Base-by-base conservation (phyloP, 1,140 invertebrate species). In the Luehdorfia chinensis region DNA sequence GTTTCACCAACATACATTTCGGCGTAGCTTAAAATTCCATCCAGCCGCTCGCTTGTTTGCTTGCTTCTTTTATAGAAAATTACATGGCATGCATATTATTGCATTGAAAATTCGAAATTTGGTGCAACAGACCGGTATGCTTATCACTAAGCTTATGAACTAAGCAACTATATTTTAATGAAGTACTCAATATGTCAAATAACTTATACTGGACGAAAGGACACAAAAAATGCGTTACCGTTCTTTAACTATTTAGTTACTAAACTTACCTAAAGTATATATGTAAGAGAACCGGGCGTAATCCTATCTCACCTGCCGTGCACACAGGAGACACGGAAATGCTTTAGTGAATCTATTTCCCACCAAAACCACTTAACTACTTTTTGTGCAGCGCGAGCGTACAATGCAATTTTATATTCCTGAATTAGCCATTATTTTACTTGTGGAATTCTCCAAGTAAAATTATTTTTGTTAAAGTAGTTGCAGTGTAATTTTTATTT, bases 261-360 rank as follows among this genome's bases (percentile, higher is more conserved):
- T 41, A 9, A 12, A 1, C 33, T 1, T 15, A 28, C 4, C 13
- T 30, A 1, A 28, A 30, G 15, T 30, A 18, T n/a, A n/a, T n/a
- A n/a, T 37, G 34, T 32, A 14, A 34, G 30, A 14, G 18, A 27
- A 9, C 2, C 43, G 30, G 28, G 28, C 37, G 52, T 50, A 50
- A 30, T 37, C 37, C 44, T 34, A 47, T 37, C 49, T 49, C 44
- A 43, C 30, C 27, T 46, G 47, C 37, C 55, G 34, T 33, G 45
- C 54, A 34, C 39, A 34, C 39, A 32, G 47, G 59, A 53, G 55
- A 83, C 78, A 79, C 59, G 75, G 69, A 75, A 83, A 79, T 79
- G 78, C 69, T 79, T 72, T 77, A 78, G 72, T 62, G 63, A 68
- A 73, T 73, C 75, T 76, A 73, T 75, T 79, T 71, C 69, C 63